Evolutionary conservation across 2,797 vertebrate species (phyloP), one percentile per base, ranked within the genome.

Genomic region (Knipowitschia caucasica): DNA sequence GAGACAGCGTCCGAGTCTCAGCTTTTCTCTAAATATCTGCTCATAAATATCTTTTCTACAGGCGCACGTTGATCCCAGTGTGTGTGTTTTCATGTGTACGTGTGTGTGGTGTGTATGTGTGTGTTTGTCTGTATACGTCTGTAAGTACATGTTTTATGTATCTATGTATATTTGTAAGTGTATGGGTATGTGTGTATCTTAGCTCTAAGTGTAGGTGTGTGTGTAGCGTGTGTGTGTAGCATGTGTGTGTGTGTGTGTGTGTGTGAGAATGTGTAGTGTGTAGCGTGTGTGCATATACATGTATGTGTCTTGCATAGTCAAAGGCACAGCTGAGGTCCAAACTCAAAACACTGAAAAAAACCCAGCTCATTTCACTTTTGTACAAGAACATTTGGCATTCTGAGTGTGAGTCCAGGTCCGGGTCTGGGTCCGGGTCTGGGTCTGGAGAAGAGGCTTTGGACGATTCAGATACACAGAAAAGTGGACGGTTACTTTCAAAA

Each of bases 271-370:
- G n/a, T n/a, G n/a, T n/a, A n/a, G n/a, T n/a, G n/a, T n/a, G n/a
- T n/a, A n/a, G n/a, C n/a, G n/a, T 91, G 91, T 84, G 78, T 77
- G 56, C 68, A 45, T 77, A 23, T 91, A 82, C 86, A 88, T 85
- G 82, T 94, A 65, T 80, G 62, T 78, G 91, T 93, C 20, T 98
- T 99, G 95, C 95, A 98, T 98, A 99, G 95, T 95, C 95, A 86
- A 98, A 99, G 96, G 96, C 95, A 98, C 95, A 96, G 95, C 94
- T 89, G 89, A 94, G 93, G 92, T 94, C 93, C 94, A 93, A 91
- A 90, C 87, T n/a, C 92, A 83, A 86, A 83, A 86, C 84, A 86
- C 85, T 81, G 78, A 54, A 7, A 17, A 7, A 18, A 35, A 18
- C 34, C n/a, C n/a, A n/a, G n/a, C n/a, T n/a, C n/a, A 36, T n/a